Evolutionary conservation across 2,797 vertebrate species (phyloP), one percentile per base, ranked within the genome.

Genomic region (Anniella stebbinsi): DNA sequence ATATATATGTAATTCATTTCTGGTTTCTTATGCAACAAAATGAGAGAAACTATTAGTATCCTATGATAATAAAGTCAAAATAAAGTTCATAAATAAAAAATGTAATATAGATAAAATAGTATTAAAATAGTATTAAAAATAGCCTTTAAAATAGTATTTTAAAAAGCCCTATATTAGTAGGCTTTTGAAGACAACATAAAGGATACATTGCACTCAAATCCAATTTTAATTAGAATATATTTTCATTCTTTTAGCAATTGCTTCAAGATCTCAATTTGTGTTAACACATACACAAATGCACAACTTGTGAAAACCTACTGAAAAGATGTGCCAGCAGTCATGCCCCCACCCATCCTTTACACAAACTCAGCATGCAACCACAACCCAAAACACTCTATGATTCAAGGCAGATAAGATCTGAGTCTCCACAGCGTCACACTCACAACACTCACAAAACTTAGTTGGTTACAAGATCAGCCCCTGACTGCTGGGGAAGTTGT

Each of bases 401-500:
- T 94, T 90, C 77, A 80, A 89, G 84, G 82, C 84, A 2, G 89
- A 75, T 85, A 88, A 75, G 15, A 93, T 67, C 90, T 18, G 66
- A 88, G 81, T 84, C 84, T 30, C 54, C 41, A 67, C 25, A 81
- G 87, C 87, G 21, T 57, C 91, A 69, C 38, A 90, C 87, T 82
- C 86, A 83, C 78, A 88, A 86, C 54, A 90, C 12, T 67, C 12
- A 54, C 67, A 80, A 41, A 4, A 0, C 1, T 1, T 11, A 81
- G 54, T 30, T 18, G 85, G 91, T 3, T 11, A 77, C 80, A 94
- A 93, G 90, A 88, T 90, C 92, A 91, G 41, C 2, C 33, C 30
- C 92, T 93, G 85, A 94, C 94, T 94, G 86, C 93, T 1, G 93
- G 70, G 91, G 88, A 82, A 11, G 90, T 48, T 94, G 88, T 88